Base-by-base conservation (phyloP, 2,797 vertebrate genomes). In the Hippoglossus hippoglossus region DNA sequence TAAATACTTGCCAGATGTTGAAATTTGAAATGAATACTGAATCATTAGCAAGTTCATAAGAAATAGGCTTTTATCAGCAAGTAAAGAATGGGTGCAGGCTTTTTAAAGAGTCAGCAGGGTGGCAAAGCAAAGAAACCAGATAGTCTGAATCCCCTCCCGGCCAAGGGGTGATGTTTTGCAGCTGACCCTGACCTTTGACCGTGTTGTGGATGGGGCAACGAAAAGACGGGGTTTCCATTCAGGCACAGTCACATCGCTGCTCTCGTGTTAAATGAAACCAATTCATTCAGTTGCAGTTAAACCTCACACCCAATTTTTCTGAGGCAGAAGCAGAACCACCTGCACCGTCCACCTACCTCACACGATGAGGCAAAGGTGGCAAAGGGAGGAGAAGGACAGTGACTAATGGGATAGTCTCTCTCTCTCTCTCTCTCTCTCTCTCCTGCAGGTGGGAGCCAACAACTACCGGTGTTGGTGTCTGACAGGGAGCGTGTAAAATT, bases 391-490 rank as follows among this genome's bases (percentile, higher is more conserved):
- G 31, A 55, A 39, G 31, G 31, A 21, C 74, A 51, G 66, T 75
- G 80, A 84, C 77, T 58, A 63, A 77, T 5, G 72, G 58, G 84
- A 65, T n/a, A 19, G 75, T 44, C 72, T 73, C 36, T 39, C 36
- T 39, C 34, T 12, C 34, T 12, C 36, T 39, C 34, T 12, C 34
- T 12, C 34, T 36, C 11, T 39, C 36, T 34, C 31, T 11, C 31
- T 34, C 66, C 80, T 71, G 83, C 79, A 89, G 83, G 76, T 85
- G 85, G 77, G 70, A 71, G 72, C 41, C 66, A 50, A 60, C 58
- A 39, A 4, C 54, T 24, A 57, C 25, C 54, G 19, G 34, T 44
- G 65, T 16, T 24, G 51, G 50, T 34, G 65, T 41, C 69, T 80
- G 79, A 73, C 12, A 67, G 55, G 50, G 52, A 77, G 67, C 5